Conservation (phyloP, 2,113 vertebrate species). For the Bubo blakistoni region DNA sequence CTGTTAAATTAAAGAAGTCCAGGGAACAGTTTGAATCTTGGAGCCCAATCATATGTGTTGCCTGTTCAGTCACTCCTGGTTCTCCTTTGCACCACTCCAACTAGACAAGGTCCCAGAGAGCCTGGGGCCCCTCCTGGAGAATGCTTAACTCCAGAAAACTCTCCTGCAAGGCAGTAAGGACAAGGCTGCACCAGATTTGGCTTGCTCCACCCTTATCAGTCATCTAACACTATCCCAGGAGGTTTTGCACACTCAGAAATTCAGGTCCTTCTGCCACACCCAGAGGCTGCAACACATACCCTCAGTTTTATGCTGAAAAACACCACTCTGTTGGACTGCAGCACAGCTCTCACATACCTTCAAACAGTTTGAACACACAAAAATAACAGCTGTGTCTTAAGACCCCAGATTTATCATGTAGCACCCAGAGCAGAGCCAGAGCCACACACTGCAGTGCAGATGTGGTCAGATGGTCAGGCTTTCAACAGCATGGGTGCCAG, state of each 20-base stretch:
- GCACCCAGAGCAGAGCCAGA: background rate
- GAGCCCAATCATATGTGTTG: background rate
- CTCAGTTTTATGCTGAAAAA: background rate
- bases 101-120: background rate
- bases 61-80: background rate
- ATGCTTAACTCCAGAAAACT: background rate
- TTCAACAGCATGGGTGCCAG: background rate
- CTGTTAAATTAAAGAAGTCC: background rate
- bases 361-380: background rate
- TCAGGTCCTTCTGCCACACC: background rate
- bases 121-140: background rate
- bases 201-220: background rate
- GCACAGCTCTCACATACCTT: background rate
- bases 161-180: background rate
- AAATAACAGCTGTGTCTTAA: background rate
- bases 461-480: background rate
- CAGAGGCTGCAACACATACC: background rate
- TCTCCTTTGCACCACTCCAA: background rate
- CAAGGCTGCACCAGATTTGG: background rate
- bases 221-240: background rate
- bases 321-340: background rate
- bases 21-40: background rate
- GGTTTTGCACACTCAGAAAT: background rate
- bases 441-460: background rate
- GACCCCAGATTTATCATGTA: background rate